Conservation (phyloP, 2,888 invertebrate genomes). For the Volucella bombylans region DNA sequence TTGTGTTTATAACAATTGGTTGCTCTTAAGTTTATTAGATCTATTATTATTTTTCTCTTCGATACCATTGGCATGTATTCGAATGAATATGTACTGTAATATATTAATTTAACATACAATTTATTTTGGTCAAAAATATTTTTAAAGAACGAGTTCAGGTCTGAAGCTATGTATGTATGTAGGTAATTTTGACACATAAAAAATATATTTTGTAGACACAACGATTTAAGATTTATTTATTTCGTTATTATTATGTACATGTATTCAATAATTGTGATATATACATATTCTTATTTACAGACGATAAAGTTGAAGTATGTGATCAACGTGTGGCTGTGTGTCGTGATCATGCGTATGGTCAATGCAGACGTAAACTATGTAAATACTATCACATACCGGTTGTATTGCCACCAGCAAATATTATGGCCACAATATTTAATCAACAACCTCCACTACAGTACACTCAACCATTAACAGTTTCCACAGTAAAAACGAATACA, state of each 20-base stretch:
- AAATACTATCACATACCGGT: conserved; percentile 99
- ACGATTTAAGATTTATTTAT: not conserved
- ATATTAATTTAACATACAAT: too few species aligned
- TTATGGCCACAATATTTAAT: conserved; percentile 86
- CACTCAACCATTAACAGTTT: conserved; percentile 71
- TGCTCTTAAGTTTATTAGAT: too few species aligned
- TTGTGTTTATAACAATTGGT: too few species aligned
- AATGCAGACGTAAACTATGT: conserved; percentile 96
- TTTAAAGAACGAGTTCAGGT: too few species aligned
- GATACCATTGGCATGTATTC: too few species aligned
- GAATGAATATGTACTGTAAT: too few species aligned
- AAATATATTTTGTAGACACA: too few species aligned
- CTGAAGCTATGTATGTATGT: too few species aligned
- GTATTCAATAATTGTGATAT: not conserved
- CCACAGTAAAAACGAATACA: conserved; percentile 70
- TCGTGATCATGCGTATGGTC: conserved; percentile 96
- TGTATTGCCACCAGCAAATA: conserved; percentile 91
- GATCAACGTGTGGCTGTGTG: conserved; percentile 98
- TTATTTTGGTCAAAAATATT: too few species aligned
- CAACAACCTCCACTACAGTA: conserved; percentile 74
- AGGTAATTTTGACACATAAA: too few species aligned
- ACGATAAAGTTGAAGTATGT: conserved; percentile 96
- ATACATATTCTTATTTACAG: conserved; percentile 84
- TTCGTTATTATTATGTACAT: not conserved
- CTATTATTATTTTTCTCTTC: too few species aligned